phyloP scores from a whole-genome alignment of 2,888 invertebrate genomes.

The Chouioia cunea region DNA sequence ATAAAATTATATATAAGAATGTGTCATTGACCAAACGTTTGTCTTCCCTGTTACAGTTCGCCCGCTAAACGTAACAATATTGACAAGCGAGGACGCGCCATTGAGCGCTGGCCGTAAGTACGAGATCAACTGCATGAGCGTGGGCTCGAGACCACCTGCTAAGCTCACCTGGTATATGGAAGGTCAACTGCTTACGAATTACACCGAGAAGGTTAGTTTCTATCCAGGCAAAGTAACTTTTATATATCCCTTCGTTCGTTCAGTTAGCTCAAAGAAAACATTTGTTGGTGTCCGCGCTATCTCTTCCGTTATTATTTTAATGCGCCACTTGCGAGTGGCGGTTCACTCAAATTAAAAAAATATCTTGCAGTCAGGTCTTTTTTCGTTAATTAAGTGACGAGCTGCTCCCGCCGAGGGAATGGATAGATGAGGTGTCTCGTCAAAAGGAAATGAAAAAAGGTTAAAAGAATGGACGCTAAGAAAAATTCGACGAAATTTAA shows the following conservation, averaged over 20 bases:
- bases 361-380: constrained; percentile 9
- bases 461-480: not conserved
- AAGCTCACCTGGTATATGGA: constrained; percentile 89
- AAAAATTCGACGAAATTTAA: constrained; percentile 25
- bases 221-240: too few species aligned
- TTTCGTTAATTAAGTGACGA: constrained; percentile 29
- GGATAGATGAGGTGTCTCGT: constrained; percentile 28
- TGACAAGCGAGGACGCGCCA: constrained; percentile 82
- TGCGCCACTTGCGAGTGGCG: too few species aligned
- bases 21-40: not conserved
- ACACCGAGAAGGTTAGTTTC: constrained; percentile 70
- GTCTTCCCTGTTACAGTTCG: constrained; percentile 74
- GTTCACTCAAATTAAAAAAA: not conserved
- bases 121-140: constrained; percentile 84
- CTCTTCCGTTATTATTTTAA: not conserved
- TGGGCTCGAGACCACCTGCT: constrained; percentile 88
- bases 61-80: constrained; percentile 83
- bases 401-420: not conserved
- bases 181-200: constrained; percentile 75
- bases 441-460: constrained; percentile 11
- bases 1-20: too few species aligned
- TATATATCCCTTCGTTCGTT: too few species aligned
- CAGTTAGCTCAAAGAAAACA: too few species aligned
- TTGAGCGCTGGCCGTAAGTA: constrained; percentile 86
- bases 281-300: too few species aligned